A percentile compares a stretch with the other conserved stretches of the same genome.
Evolutionary conservation across 2,113 vertebrate species (phyloP).

Genomic region (Sinocyclocheilus anophthalmus): DNA sequence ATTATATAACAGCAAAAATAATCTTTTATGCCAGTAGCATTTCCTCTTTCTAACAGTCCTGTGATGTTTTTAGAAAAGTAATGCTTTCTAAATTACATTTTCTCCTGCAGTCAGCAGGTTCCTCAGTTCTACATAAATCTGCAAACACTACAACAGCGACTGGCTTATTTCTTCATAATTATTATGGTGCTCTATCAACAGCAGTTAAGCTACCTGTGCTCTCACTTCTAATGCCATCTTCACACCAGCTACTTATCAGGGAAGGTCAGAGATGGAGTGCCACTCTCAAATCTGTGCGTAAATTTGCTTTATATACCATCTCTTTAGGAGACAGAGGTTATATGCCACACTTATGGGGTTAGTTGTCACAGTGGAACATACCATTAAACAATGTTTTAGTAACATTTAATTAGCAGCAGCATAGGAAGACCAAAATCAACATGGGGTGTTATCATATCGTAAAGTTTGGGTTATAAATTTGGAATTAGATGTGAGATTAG

Average conservation of each 20-base stretch:
- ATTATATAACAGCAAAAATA: background rate
- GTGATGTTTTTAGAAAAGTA: background rate
- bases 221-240: background rate
- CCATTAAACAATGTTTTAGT: background rate
- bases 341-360: background rate
- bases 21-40: background rate
- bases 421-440: background rate
- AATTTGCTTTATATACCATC: background rate
- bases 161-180: conserved; percentile 20
- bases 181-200: background rate
- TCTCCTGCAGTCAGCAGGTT: conserved; percentile 3
- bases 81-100: background rate
- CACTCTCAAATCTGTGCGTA: background rate
- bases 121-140: conserved; percentile 30
- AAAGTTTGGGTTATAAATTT: background rate
- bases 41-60: background rate
- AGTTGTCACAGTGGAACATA: background rate
- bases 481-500: background rate
- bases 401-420: background rate
- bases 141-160: conserved; percentile 17
- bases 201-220: conserved; percentile 17
- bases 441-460: background rate
- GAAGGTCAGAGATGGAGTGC: background rate
- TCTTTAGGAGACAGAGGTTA: background rate
- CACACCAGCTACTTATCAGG: background rate